A percentile compares a stretch with the other conserved stretches of the same genome.
Evolutionary conservation across 2,113 vertebrate species (phyloP).

Genomic region (Mystacornis crossleyi): DNA sequence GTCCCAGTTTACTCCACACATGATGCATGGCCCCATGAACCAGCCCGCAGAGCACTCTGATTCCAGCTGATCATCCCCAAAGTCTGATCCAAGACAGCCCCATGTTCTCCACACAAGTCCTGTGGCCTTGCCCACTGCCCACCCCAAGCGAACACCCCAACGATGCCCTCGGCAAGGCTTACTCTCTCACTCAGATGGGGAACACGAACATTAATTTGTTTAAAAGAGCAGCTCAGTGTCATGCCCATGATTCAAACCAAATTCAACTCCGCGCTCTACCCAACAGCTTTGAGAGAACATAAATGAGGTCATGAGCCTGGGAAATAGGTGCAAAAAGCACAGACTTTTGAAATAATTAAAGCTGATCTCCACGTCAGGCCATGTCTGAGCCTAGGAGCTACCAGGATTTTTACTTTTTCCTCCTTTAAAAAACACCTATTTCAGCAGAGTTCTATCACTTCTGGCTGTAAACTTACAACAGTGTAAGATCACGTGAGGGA

Average conservation of each 20-base stretch:
- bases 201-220: neutral
- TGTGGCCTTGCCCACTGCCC: neutral
- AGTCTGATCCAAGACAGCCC: neutral
- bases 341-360: neutral
- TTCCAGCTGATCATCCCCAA: fast-evolving
- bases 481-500: neutral
- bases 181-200: neutral
- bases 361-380: neutral
- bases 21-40: fast-evolving
- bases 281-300: neutral
- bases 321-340: neutral
- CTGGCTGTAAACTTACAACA: neutral
- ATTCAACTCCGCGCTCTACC: neutral
- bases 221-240: neutral
- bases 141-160: neutral
- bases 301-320: neutral
- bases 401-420: neutral
- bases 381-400: neutral
- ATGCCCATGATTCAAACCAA: neutral
- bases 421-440: no score
- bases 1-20: no score
- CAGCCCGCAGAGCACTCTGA: no score
- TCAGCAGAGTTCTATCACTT: neutral
- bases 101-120: neutral
- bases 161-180: no score